Evolutionary conservation across 2,113 vertebrate genomes (phyloP), one percentile per base, ranked within the genome.

Genomic region (Cettia cetti): DNA sequence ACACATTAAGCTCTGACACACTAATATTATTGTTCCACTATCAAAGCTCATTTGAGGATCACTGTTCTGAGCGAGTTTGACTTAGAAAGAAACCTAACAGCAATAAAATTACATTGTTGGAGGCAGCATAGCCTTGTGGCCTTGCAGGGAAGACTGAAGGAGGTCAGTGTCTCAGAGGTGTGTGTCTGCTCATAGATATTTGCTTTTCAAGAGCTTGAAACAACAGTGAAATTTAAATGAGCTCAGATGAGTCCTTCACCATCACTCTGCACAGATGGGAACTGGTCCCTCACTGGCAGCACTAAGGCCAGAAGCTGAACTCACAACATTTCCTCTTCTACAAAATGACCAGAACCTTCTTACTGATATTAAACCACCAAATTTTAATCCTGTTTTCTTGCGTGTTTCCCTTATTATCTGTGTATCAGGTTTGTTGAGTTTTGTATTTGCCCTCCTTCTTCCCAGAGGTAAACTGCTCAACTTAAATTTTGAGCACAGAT

Each of bases 111-210:
- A 35, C 2, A 9, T 2, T 77, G 15, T 31, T 71, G 50, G 79
- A 79, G 6, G 13, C 23, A n/a, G 11, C 11, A 22, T 2, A 20
- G 40, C 28, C 71, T 52, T 0, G 0, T 26, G 60, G 74, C 22
- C 37, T 71, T 4, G 3, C 42, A 91, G 52, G 15, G 35, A 66
- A 72, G 56, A 13, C 47, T 49, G 83, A 61, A 78, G 15, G 45
- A 80, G 82, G 39, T 13, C 31, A 35, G 9, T 53, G 7, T 61
- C 59, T 47, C 60, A 76, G 39, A 65, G 49, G 11, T 11, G 18
- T n/a, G 37, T 50, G 28, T 16, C 31, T 45, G 42, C 50, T 82
- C 50, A 39, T 5, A 47, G 31, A 15, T 35, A 65, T 7, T 47
- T 60, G 44, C n/a, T 78, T 57, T 52, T 39, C 54, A 70, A n/a